phyloP scores from a whole-genome alignment of 2,113 vertebrate species.

The Hiodon tergisus region DNA sequence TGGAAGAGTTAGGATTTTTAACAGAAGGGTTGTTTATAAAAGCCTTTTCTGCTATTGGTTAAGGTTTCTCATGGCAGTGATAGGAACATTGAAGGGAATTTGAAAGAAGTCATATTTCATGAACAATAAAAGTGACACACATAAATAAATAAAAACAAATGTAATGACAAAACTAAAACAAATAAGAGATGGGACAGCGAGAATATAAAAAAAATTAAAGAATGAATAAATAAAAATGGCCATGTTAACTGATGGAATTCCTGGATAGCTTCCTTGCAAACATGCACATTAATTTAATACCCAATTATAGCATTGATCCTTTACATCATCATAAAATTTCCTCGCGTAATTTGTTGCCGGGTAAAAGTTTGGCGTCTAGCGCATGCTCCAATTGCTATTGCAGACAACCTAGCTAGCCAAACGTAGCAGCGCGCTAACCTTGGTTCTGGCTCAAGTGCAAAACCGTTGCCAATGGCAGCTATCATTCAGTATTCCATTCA shows the following conservation, averaged over 20 bases:
- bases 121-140: slow-evolving; percentile 6
- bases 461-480: slow-evolving; percentile 44
- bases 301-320: not conserved
- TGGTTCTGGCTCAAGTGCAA: slow-evolving; percentile 12
- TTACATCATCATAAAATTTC: not conserved
- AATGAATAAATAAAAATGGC: slow-evolving; percentile 42
- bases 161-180: slow-evolving; percentile 39
- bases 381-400: slow-evolving; percentile 1
- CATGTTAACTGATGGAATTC: slow-evolving; percentile 68
- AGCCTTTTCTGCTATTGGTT: slow-evolving; percentile 64
- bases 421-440: slow-evolving; percentile 24
- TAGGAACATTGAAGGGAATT: slow-evolving; percentile 37
- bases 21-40: slow-evolving; percentile 63
- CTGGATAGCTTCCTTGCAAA: slow-evolving; percentile 52
- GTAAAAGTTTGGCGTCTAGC: slow-evolving; percentile 25
- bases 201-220: slow-evolving; percentile 49
- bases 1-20: slow-evolving; percentile 52
- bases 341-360: not conserved
- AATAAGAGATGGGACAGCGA: slow-evolving; percentile 40
- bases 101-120: slow-evolving; percentile 12
- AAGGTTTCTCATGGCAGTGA: slow-evolving; percentile 55
- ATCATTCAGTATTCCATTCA: slow-evolving; percentile 76
- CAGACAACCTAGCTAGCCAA: not conserved
- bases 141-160: slow-evolving; percentile 29
- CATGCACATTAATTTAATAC: slow-evolving; percentile 1